A percentile compares a stretch with the other conserved stretches of the same genome.
Conservation (phyloP, 2,888 invertebrate species). For the Cryptocheilus praepositus region DNA sequence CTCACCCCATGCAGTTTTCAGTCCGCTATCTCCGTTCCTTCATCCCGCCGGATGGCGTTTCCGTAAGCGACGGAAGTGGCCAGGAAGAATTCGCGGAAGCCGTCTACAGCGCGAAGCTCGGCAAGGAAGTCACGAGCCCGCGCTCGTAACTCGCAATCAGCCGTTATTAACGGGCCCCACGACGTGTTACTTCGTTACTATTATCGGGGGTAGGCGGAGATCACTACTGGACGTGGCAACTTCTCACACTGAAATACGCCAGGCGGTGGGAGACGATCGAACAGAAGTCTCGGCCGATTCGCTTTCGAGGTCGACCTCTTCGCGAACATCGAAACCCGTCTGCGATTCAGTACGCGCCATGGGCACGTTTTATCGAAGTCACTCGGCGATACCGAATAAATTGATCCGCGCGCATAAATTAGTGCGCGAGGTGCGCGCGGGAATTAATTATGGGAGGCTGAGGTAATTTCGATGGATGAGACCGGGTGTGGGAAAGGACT, state of each 20-base stretch:
- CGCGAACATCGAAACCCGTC: slow-evolving; percentile 8
- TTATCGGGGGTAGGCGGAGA: slow-evolving; percentile 23
- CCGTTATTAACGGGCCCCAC: slow-evolving; percentile 24
- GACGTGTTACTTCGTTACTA: slow-evolving; percentile 15
- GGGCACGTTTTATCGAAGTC: too few species aligned
- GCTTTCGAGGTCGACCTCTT: slow-evolving; percentile 24
- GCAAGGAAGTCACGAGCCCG: slow-evolving; percentile 32
- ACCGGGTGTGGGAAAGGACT: neutral
- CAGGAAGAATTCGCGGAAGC: slow-evolving; percentile 12
- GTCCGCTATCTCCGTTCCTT: too few species aligned
- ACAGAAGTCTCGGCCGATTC: slow-evolving; percentile 8
- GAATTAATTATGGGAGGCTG: neutral
- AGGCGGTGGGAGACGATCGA: neutral
- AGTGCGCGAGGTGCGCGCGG: too few species aligned
- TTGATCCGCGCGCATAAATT: too few species aligned
- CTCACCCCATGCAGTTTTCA: too few species aligned
- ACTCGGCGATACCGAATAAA: too few species aligned
- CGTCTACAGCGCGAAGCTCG: slow-evolving; percentile 8
- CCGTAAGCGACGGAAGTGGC: too few species aligned
- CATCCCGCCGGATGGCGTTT: too few species aligned
- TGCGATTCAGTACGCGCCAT: slow-evolving; percentile 15
- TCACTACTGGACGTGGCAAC: too few species aligned
- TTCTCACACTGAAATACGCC: slow-evolving; percentile 20
- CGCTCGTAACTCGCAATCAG: slow-evolving; percentile 46
- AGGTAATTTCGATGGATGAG: slow-evolving; percentile 19